Percentiles rank a stretch among this genome's conserved stretches.
Evolutionary conservation across 2,113 vertebrate genomes (phyloP).

Genomic region (Petrocephalus microphthalmus): DNA sequence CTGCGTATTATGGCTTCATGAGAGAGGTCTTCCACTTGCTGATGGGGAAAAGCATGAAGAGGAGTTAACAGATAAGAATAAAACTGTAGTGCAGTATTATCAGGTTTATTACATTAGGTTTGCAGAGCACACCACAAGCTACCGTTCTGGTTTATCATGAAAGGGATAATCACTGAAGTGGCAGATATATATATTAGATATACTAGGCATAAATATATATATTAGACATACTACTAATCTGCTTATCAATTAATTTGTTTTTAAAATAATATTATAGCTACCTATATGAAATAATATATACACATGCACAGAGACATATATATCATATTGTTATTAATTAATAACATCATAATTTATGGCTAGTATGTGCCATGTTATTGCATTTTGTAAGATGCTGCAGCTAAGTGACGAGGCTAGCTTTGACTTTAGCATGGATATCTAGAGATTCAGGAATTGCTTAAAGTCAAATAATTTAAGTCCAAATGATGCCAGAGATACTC

Average conservation of each 20-base stretch:
- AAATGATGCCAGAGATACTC: background rate
- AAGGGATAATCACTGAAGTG: too few relatives aligned
- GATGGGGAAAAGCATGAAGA: constrained; percentile 12
- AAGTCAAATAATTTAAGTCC: background rate
- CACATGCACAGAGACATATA: background rate
- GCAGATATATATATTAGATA: too few relatives aligned
- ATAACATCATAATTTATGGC: too few relatives aligned
- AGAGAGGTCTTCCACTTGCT: constrained; percentile 56
- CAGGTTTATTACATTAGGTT: background rate
- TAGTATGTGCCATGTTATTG: background rate
- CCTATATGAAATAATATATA: background rate
- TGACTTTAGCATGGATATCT: background rate
- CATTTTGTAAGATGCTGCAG: background rate
- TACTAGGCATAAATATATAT: too few relatives aligned
- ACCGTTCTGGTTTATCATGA: too few relatives aligned
- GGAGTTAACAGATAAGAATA: too few relatives aligned
- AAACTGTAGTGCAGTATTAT: background rate
- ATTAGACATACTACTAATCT: too few relatives aligned
- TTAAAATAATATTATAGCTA: too few relatives aligned
- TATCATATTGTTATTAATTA: background rate
- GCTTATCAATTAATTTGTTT: too few relatives aligned
- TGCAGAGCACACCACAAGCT: too few relatives aligned
- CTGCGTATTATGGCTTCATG: constrained; percentile 61
- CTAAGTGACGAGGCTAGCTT: background rate
- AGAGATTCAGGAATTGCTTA: background rate